Evolutionary conservation across 2,113 vertebrate species (phyloP).

Genomic region (Colossoma macropomum): DNA sequence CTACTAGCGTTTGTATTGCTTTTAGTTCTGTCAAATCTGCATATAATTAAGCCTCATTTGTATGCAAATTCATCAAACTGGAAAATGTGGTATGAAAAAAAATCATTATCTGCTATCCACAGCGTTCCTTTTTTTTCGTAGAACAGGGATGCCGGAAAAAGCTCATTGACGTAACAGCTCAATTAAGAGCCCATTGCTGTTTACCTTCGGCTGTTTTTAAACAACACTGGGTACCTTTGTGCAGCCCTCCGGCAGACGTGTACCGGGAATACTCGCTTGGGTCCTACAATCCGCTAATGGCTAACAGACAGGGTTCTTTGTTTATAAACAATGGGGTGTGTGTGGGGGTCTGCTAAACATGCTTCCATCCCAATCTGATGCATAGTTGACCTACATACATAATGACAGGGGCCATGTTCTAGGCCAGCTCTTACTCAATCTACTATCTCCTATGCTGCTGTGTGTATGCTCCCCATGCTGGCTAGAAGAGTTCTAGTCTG

Average conservation of each 20-base stretch:
- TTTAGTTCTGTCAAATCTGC: not conserved
- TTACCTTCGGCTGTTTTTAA: constrained; percentile 17
- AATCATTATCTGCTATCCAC: constrained; percentile 57
- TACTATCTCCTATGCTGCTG: not conserved
- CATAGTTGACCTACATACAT: constrained; percentile 61
- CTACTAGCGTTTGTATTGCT: not conserved
- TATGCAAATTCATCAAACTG: constrained; percentile 50
- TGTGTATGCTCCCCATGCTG: not conserved
- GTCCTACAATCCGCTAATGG: constrained; percentile 47
- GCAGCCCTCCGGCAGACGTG: not conserved
- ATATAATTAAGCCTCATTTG: constrained; percentile 40
- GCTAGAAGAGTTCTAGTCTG: not conserved
- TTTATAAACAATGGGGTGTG: constrained; percentile 50
- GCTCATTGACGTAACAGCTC: constrained; percentile 51
- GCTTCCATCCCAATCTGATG: constrained; percentile 37
- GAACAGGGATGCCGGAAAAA: constrained; percentile 51
- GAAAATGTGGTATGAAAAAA: constrained; percentile 49
- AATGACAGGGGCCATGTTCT: constrained; percentile 29
- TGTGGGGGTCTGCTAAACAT: constrained; percentile 60
- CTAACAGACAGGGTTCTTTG: constrained; percentile 44
- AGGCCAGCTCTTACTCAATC: not conserved
- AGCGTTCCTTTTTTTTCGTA: constrained; percentile 22
- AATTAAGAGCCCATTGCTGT: constrained; percentile 43
- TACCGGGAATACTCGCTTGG: not conserved
- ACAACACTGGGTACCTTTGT: constrained; percentile 53